Percentiles rank a stretch among this genome's conserved stretches.
These are phyloP conservation scores for Nemoura dubitans DNA, from an alignment of 2,888 invertebrate species.

Conservation along the genomic window DNA sequence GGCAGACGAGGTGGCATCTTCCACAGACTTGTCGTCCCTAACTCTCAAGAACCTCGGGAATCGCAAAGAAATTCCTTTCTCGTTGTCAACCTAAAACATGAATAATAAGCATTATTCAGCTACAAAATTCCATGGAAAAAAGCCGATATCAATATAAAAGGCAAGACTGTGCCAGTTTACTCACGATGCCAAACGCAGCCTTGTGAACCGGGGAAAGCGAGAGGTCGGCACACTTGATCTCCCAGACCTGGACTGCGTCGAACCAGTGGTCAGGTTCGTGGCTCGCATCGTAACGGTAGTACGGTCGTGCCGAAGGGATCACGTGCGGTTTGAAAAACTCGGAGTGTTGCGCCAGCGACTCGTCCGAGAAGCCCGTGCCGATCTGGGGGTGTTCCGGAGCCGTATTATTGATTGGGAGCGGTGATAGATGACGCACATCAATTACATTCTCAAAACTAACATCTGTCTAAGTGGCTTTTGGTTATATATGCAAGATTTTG, in stretches of 20 bases:
- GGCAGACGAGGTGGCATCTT: slow-evolving; percentile 89
- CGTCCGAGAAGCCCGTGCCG: slow-evolving; percentile 95
- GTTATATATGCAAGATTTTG: too few relatives aligned
- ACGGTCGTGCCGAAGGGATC: slow-evolving; percentile 78
- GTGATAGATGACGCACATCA: too few relatives aligned
- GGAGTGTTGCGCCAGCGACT: slow-evolving; percentile 80
- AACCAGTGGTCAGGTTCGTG: slow-evolving; percentile 91
- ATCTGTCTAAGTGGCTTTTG: too few relatives aligned
- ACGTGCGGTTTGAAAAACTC: slow-evolving; percentile 78
- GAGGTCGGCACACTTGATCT: slow-evolving; percentile 96
- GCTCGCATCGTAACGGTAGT: slow-evolving; percentile 79
- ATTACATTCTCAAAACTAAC: too few relatives aligned
- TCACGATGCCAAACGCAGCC: slow-evolving; percentile 85
- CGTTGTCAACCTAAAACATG: slow-evolving; percentile 79
- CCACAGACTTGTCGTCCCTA: slow-evolving; percentile 90
- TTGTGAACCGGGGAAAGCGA: slow-evolving; percentile 94
- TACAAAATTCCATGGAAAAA: too few relatives aligned
- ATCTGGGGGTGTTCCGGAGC: slow-evolving; percentile 65
- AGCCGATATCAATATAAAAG: too few relatives aligned
- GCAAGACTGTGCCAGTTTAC: slow-evolving; percentile 54
- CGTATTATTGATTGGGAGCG: too few relatives aligned
- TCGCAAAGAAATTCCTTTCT: slow-evolving; percentile 92
- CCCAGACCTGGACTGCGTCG: slow-evolving; percentile 89
- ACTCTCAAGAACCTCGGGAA: slow-evolving; percentile 93
- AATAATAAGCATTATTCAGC: slow-evolving; percentile 47